A percentile compares a stretch with the other conserved stretches of the same genome.
phyloP scores from a whole-genome alignment of 1,140 invertebrate species.

The Drosophila seguyi region DNA sequence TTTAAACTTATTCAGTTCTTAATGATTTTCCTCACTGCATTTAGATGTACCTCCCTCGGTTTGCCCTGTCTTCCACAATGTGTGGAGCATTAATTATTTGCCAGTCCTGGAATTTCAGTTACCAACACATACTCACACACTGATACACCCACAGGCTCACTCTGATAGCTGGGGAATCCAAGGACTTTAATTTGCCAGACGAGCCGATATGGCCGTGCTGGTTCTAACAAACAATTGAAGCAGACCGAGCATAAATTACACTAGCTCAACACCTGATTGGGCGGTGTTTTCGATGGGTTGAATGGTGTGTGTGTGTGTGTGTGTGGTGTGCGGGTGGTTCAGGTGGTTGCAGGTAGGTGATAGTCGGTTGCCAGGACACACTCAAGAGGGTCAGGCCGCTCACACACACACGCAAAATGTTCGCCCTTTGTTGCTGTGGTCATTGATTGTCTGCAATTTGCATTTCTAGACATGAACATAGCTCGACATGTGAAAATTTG shows the following conservation, averaged over 20 bases:
- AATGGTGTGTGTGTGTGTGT: not conserved
- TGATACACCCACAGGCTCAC: not conserved
- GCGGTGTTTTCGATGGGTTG: constrained; percentile 4
- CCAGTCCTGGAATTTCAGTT: constrained; percentile 41
- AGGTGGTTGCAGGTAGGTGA: constrained; percentile 7
- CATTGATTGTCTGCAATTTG: constrained; percentile 68
- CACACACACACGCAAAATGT: constrained; percentile 27
- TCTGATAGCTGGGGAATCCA: constrained; percentile 4
- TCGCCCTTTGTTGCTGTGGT: constrained; percentile 46
- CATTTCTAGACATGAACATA: constrained; percentile 59
- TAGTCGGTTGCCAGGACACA: constrained; percentile 46
- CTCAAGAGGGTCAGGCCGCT: constrained; percentile 24
- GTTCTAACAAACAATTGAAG: constrained; percentile 51
- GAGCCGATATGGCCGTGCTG: constrained; percentile 9
- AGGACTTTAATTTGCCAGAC: constrained; percentile 52
- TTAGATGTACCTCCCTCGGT: not conserved
- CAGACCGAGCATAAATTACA: constrained; percentile 56
- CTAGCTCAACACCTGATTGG: constrained; percentile 63
- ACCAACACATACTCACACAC: constrained; percentile 9
- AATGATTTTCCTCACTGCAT: not conserved
- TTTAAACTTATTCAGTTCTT: too few relatives aligned
- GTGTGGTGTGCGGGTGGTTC: not conserved
- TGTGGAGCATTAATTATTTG: constrained; percentile 51
- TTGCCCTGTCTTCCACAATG: constrained; percentile 5
- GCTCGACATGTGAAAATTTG: constrained; percentile 19